Conservation (phyloP, 2,113 vertebrate genomes). For the Coptodon bakossiorum region DNA sequence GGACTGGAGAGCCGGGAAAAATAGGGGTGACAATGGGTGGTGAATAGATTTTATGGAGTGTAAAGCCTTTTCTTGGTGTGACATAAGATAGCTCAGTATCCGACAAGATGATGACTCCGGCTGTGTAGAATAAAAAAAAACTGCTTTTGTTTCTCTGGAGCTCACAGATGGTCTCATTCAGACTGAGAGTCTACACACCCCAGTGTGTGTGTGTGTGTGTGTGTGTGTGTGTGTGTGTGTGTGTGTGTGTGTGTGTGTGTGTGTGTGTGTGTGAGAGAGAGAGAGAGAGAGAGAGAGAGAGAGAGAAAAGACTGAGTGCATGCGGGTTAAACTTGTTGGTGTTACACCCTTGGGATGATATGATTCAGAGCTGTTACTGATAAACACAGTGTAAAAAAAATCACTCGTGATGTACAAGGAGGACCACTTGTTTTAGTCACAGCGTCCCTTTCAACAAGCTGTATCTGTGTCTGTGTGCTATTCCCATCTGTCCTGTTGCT, state of each 20-base stretch:
- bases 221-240: background rate
- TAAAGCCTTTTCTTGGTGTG: background rate
- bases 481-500: conserved; percentile 39
- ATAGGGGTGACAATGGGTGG: background rate
- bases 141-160: conserved; percentile 52
- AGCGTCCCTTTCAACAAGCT: background rate
- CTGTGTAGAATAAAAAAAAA: conserved; percentile 24
- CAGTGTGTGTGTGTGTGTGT: background rate
- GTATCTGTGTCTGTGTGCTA: background rate
- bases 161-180: conserved; percentile 71
- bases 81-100: background rate
- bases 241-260: background rate
- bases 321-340: background rate
- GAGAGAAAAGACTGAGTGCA: background rate
- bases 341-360: background rate
- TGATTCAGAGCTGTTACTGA: conserved; percentile 8
- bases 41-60: background rate
- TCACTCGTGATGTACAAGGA: conserved; percentile 28
- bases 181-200: background rate
- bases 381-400: conserved; percentile 26
- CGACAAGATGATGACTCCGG: conserved; percentile 10
- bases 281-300: background rate
- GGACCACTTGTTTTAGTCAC: background rate
- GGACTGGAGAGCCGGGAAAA: background rate
- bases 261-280: too few relatives aligned